Conservation (phyloP, 2,113 vertebrate species). For the Symphodus melops region DNA sequence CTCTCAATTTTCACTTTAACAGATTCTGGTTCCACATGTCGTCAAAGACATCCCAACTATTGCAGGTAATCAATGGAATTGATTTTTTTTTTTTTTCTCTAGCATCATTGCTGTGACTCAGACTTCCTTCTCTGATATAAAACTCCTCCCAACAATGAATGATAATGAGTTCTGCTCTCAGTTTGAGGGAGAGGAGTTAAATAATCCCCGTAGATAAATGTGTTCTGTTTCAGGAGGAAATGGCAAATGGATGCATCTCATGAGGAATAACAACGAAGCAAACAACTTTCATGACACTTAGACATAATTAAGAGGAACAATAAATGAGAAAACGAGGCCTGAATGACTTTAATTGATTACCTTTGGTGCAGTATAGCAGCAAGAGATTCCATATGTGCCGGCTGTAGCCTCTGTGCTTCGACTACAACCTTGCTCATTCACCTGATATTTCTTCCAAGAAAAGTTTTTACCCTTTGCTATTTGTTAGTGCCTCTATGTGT, state of each 20-base stretch:
- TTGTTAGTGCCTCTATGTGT: too few relatives aligned
- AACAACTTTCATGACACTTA: background rate
- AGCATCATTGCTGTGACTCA: background rate
- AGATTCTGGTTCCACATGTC: conserved; percentile 7
- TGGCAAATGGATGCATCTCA: conserved; percentile 7
- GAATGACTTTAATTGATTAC: background rate
- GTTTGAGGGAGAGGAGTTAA: conserved; percentile 22
- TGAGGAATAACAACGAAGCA: background rate
- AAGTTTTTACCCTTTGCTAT: too few relatives aligned
- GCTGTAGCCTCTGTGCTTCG: too few relatives aligned
- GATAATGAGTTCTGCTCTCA: conserved; percentile 28
- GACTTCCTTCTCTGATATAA: conserved; percentile 2
- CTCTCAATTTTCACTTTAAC: conserved; percentile 32
- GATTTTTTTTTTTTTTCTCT: conserved; percentile 1
- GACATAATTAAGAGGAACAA: background rate
- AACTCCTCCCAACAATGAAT: conserved; percentile 3
- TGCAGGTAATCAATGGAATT: conserved; percentile 28
- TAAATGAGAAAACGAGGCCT: background rate
- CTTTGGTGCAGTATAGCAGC: background rate
- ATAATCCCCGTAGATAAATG: conserved; percentile 21
- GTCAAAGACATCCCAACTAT: conserved; percentile 26
- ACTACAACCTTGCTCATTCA: background rate
- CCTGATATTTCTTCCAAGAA: too few relatives aligned
- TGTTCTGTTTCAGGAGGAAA: background rate
- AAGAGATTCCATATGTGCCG: background rate